phyloP scores from a whole-genome alignment of 2,113 vertebrate genomes.

The Fregetta grallaria region DNA sequence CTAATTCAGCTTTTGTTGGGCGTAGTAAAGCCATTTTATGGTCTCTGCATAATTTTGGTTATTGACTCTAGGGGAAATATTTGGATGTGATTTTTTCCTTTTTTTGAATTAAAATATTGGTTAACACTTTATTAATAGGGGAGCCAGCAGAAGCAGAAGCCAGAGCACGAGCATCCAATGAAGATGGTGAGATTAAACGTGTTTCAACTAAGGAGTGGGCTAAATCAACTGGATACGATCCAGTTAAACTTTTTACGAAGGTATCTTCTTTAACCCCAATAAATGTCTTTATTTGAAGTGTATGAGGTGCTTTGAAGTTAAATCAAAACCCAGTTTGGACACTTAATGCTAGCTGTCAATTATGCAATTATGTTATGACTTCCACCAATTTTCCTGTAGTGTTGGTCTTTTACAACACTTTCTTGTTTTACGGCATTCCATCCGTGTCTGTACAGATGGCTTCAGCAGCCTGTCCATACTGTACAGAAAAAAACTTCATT shows the following conservation, averaged over 20 bases:
- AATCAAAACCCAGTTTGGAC: background rate
- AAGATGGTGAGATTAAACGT: constrained; percentile 94
- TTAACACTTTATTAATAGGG: constrained; percentile 75
- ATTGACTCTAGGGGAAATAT: background rate
- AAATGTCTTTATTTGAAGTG: background rate
- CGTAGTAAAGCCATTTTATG: background rate
- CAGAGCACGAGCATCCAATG: constrained; percentile 86
- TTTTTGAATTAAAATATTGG: background rate
- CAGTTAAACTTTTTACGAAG: constrained; percentile 96
- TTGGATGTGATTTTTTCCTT: background rate
- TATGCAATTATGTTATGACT: background rate
- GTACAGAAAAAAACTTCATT: background rate
- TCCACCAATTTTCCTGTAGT: background rate
- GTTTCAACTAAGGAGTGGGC: constrained; percentile 97
- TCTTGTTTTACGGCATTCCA: background rate
- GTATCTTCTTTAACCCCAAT: constrained; percentile 59
- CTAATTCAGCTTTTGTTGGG: background rate
- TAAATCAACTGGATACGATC: constrained; percentile 91
- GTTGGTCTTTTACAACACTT: background rate
- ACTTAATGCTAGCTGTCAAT: background rate
- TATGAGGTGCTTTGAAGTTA: background rate
- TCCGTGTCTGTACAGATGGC: background rate
- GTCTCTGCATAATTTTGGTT: background rate
- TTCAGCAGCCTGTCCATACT: background rate
- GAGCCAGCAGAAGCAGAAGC: constrained; percentile 89